Base-by-base conservation (phyloP, 1,140 invertebrate species). In the Apolygus lucorum region DNA sequence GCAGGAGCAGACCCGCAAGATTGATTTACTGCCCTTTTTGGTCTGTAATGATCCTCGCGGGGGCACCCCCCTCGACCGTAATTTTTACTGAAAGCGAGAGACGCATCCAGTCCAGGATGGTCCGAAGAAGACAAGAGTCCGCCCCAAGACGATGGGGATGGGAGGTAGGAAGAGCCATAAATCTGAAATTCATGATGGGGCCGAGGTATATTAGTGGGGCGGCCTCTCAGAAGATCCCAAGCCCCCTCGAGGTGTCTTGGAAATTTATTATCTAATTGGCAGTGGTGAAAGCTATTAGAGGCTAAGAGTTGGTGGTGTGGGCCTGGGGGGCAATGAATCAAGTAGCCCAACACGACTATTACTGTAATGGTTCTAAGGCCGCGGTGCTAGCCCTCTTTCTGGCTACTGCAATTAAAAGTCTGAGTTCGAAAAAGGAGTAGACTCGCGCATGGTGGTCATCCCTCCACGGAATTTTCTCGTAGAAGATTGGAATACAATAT, bases 191-290 rank as follows among this genome's bases (percentile, higher is more conserved):
- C 63, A 64, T 64, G 63, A 64, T 64, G 63, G 63, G 63, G 8
- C 26, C 63, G 2, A 26, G 63, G 25, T 64, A 26, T 64, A 64
- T 64, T 64, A 64, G 63, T 27, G 63, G 54, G 25, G 63, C 63
- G 63, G 63, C 63, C 63, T 26, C 21, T 28, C 28, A 25, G 63
- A 64, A 64, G 63, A 26, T 28, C 63, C 63, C 54, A 63, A 34
- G 25, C 67, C 25, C 26, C 54, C 25, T 59, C 54, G 68, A 69
- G 68, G 68, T 69, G 68, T 69, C 68, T 69, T 25, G 68, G 68
- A 66, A 70, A 70, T 70, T 70, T 70, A 70, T 70, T 70, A 66
- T 70, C 69, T 70, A 70, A 70, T 70, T 70, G 69, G 69, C 69
- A 59, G 69, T 70, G 69, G 69, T 70, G 69, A 70, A 70, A 70